Conservation (phyloP, 1,140 invertebrate species). For the Drosophila prosaltans region DNA sequence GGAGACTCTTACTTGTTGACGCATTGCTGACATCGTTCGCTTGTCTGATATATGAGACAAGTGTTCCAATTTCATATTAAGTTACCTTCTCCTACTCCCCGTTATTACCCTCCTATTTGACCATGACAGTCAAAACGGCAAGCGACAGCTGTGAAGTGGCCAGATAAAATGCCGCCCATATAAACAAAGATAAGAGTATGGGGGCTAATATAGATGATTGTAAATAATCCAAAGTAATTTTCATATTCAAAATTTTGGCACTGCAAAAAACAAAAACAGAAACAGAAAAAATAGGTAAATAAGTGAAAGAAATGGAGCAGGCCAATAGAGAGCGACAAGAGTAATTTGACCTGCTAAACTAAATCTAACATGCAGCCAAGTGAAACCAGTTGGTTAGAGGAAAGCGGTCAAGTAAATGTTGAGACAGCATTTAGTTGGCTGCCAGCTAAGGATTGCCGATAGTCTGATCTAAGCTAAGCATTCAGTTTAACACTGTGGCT, state of each 20-base stretch:
- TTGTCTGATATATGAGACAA: constrained; percentile 34
- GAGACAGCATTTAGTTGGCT: constrained; percentile 12
- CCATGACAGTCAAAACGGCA: constrained; percentile 2
- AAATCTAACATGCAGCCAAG: constrained; percentile 50
- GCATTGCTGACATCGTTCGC: constrained; percentile 33
- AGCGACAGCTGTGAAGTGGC: constrained; percentile 7
- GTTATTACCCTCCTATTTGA: neutral
- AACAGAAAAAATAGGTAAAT: constrained; percentile 43
- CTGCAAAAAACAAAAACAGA: constrained; percentile 25
- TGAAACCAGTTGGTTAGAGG: constrained; percentile 65
- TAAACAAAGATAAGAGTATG: constrained; percentile 15
- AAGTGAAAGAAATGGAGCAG: constrained; percentile 39
- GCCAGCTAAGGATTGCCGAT: constrained; percentile 50
- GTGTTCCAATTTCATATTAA: constrained; percentile 34
- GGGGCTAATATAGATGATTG: neutral
- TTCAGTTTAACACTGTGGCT: constrained; percentile 69
- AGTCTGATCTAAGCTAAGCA: constrained; percentile 39
- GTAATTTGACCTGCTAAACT: constrained; percentile 67
- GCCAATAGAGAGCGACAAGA: constrained; percentile 17
- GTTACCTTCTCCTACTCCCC: neutral
- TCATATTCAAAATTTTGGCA: constrained; percentile 30
- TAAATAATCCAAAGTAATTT: constrained; percentile 11
- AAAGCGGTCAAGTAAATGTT: constrained; percentile 42
- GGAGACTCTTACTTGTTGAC: constrained; percentile 52
- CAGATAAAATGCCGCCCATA: neutral